These are phyloP conservation scores for Drosophila lacteicornis DNA, from an alignment of 1,140 invertebrate species.

Conservation along the genomic window DNA sequence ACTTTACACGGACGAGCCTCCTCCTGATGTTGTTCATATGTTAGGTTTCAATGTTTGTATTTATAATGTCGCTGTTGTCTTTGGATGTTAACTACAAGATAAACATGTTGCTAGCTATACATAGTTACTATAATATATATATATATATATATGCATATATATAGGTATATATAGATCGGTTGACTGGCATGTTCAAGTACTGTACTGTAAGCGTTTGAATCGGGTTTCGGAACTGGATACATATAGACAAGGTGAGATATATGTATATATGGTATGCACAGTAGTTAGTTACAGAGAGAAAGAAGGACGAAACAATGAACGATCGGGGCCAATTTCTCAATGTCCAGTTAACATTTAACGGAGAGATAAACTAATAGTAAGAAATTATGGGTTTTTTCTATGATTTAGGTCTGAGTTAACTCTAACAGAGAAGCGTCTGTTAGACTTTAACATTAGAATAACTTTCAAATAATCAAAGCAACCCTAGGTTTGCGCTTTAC, in stretches of 20 bases:
- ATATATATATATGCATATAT: conserved; percentile 66
- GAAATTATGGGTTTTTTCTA: not conserved
- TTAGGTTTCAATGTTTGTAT: conserved; percentile 45
- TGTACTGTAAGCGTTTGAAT: conserved; percentile 75
- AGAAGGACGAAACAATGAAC: conserved; percentile 32
- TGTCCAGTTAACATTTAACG: conserved; percentile 2
- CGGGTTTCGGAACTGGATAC: conserved; percentile 23
- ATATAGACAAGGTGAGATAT: conserved; percentile 42
- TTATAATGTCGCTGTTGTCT: conserved; percentile 44
- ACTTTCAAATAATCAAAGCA: not conserved
- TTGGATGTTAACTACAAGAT: conserved; percentile 67
- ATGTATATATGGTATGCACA: conserved; percentile 11
- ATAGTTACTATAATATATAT: conserved; percentile 58
- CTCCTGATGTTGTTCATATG: not conserved
- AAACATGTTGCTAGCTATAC: conserved; percentile 84
- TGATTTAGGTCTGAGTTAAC: too few species aligned
- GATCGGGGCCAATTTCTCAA: conserved; percentile 5
- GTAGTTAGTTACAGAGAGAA: conserved; percentile 40
- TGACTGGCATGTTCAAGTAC: conserved; percentile 59
- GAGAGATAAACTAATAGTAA: not conserved
- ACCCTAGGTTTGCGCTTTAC: not conserved
- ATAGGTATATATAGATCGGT: conserved; percentile 56
- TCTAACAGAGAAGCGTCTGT: not conserved
- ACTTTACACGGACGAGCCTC: conserved; percentile 54
- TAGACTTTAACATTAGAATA: too few species aligned